Evolutionary conservation across 2,888 invertebrate genomes (phyloP).

Genomic region (Trachelus tabidus): DNA sequence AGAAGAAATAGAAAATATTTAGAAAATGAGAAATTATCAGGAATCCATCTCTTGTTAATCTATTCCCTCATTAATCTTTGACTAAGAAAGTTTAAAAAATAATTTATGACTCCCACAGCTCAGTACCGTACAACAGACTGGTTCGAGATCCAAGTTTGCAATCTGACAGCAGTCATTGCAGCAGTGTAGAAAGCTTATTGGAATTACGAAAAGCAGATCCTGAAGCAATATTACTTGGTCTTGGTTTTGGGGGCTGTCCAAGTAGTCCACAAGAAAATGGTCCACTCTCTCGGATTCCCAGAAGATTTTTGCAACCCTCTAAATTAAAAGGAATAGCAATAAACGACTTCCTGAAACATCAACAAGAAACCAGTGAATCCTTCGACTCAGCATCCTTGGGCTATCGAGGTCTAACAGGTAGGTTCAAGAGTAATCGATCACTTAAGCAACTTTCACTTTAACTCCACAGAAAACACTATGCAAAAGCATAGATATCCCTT

Average conservation of each 20-base stretch:
- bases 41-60: background rate
- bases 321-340: slow-evolving; percentile 81
- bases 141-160: slow-evolving; percentile 62
- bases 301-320: slow-evolving; percentile 84
- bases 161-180: slow-evolving; percentile 74
- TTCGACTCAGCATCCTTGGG: slow-evolving; percentile 82
- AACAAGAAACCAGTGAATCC: slow-evolving; percentile 78
- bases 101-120: slow-evolving; percentile 26
- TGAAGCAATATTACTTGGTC: slow-evolving; percentile 84
- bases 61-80: too few relatives aligned
- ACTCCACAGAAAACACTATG: background rate
- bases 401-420: slow-evolving; percentile 81
- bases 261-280: slow-evolving; percentile 72
- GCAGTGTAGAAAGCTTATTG: slow-evolving; percentile 84
- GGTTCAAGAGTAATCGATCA: slow-evolving; percentile 12
- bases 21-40: background rate
- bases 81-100: too few relatives aligned
- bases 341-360: slow-evolving; percentile 79
- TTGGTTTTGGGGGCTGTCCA: slow-evolving; percentile 81
- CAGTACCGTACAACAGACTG: slow-evolving; percentile 45
- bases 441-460: background rate
- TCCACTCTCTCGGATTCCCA: slow-evolving; percentile 81
- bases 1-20: too few relatives aligned
- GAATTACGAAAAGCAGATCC: slow-evolving; percentile 89
- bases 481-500: background rate